These are phyloP conservation scores for Actinostola sp. DNA, from an alignment of 92 coral and sea anemone genomes.

Conservation along the genomic window DNA sequence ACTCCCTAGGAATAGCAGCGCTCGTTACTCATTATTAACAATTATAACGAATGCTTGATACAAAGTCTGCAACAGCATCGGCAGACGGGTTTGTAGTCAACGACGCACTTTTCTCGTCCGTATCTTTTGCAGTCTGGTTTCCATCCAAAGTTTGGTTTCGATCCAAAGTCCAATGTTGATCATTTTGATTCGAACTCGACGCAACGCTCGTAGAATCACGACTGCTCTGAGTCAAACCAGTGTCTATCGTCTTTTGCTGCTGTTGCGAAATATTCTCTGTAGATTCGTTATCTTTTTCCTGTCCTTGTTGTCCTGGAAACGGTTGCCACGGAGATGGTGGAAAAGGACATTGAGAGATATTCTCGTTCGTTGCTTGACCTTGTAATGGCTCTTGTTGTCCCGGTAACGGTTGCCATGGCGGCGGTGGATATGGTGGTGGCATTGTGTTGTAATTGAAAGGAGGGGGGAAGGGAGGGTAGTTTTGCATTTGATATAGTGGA, in stretches of 20 bases:
- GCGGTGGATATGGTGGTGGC: slow-evolving; percentile 17
- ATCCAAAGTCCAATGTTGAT: background rate
- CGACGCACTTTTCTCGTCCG: background rate
- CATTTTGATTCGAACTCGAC: background rate
- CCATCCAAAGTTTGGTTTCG: too few relatives aligned
- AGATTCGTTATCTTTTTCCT: background rate
- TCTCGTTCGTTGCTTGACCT: background rate
- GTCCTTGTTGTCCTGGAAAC: slow-evolving; percentile 19
- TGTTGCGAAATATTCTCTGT: background rate
- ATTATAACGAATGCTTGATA: slow-evolving; percentile 25
- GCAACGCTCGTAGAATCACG: too few relatives aligned
- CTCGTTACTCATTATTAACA: too few relatives aligned
- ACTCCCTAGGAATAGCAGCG: too few relatives aligned
- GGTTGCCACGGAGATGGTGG: slow-evolving; percentile 23
- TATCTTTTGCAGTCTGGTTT: too few relatives aligned
- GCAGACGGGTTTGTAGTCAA: slow-evolving; percentile 2
- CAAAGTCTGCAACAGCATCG: slow-evolving; percentile 38
- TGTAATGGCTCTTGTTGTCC: slow-evolving; percentile 4
- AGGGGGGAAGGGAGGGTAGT: slow-evolving; percentile 24
- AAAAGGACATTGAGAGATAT: background rate
- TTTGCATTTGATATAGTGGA: slow-evolving; percentile 6
- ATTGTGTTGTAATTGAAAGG: background rate
- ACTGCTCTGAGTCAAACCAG: background rate
- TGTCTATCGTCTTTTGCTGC: background rate
- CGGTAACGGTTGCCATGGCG: slow-evolving; percentile 31